phyloP scores from a whole-genome alignment of 2,888 invertebrate genomes.

The Spodoptera exigua region DNA sequence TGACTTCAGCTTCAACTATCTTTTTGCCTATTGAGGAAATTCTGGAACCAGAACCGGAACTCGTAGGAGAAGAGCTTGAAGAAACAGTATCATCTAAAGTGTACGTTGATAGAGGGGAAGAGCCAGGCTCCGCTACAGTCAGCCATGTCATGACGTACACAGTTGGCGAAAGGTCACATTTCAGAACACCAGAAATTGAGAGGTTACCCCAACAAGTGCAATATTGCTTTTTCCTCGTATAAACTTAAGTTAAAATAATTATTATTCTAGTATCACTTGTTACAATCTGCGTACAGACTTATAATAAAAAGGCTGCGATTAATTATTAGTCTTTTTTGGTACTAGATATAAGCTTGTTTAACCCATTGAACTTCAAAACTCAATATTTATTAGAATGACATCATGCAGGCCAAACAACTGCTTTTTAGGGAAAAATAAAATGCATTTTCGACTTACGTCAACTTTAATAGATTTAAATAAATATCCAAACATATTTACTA shows the following conservation, averaged over 20 bases:
- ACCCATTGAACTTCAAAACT: too few species aligned
- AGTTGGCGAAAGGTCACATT: constrained; percentile 80
- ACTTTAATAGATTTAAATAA: constrained; percentile 72
- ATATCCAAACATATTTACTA: constrained; percentile 73
- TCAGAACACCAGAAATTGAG: constrained; percentile 78
- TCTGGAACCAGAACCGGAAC: constrained; percentile 73
- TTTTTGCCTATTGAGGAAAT: constrained; percentile 68
- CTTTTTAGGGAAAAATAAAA: constrained; percentile 10
- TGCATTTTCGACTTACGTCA: constrained; percentile 33
- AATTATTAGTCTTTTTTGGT: not conserved
- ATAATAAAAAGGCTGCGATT: constrained; percentile 26
- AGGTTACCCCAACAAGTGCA: constrained; percentile 83
- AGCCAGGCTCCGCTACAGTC: constrained; percentile 78
- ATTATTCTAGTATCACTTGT: constrained; percentile 23
- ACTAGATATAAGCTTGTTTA: too few species aligned
- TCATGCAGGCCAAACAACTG: too few species aligned
- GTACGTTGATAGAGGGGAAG: constrained; percentile 76
- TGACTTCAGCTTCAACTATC: constrained; percentile 59
- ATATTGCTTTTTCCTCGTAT: constrained; percentile 80
- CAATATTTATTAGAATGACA: too few species aligned
- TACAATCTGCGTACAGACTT: not conserved
- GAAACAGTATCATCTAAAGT: constrained; percentile 80
- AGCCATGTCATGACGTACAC: constrained; percentile 84
- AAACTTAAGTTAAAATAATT: constrained; percentile 44
- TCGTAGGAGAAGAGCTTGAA: constrained; percentile 81